These are phyloP conservation scores for Balearica regulorum DNA, from an alignment of 2,797 vertebrate genomes.

Conservation along the genomic window DNA sequence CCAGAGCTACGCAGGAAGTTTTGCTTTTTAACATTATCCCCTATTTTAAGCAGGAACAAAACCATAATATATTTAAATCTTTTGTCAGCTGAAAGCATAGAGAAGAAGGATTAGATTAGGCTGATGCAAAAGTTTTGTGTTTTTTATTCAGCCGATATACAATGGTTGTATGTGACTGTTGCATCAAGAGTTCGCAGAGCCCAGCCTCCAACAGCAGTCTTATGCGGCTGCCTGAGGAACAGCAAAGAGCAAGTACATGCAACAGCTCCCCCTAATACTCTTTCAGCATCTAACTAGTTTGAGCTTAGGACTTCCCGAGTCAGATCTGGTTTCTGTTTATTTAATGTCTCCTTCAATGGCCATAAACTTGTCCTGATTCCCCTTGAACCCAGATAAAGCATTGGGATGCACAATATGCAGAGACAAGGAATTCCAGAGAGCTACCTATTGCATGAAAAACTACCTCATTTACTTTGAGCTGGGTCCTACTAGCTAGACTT, in stretches of 20 bases:
- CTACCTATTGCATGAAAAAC: background rate
- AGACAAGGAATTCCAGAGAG: background rate
- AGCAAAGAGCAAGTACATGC: background rate
- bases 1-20: conserved; percentile 21
- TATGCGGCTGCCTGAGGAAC: background rate
- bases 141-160: background rate
- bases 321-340: conserved; percentile 47
- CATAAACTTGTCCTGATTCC: conserved; percentile 1
- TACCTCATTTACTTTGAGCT: background rate
- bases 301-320: background rate
- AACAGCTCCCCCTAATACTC: conserved; percentile 36
- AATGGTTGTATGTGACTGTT: background rate
- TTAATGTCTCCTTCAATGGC: conserved; percentile 8
- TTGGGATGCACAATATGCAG: background rate
- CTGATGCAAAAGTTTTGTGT: background rate
- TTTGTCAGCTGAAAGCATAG: background rate
- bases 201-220: background rate
- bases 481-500: background rate
- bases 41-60: conserved; percentile 11
- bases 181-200: background rate
- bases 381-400: background rate
- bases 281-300: background rate
- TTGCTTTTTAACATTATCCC: background rate
- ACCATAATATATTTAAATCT: background rate
- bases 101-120: background rate